Base-by-base conservation (phyloP, 2,888 invertebrate genomes). In the Meliscaeva auricollis region DNA sequence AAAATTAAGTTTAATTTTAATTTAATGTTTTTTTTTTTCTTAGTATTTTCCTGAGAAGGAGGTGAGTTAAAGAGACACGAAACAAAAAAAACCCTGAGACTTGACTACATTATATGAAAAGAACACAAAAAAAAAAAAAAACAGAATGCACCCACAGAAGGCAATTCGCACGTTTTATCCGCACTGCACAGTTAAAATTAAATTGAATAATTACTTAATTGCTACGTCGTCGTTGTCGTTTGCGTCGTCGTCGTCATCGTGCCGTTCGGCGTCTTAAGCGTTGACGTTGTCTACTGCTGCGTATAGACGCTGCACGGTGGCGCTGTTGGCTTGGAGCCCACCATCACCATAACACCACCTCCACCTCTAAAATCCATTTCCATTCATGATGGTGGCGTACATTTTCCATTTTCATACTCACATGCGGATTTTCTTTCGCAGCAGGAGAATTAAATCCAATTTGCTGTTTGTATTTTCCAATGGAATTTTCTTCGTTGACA, bases 151-250 rank as follows among this genome's bases (percentile, higher is more conserved):
- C 50, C 58, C 56, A 50, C 62, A 64, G 70, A 64, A 64, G 60
- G 79, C 70, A 60, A 38, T 79, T 79, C 70, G 83, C 83, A 84
- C 79, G 79, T 84, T 84, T 84, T 79, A 79, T 70, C 83, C 70
- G 79, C 75, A 75, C 79, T 66, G 79, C 75, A 75, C 79, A 56
- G 79, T 79, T 79, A 60, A 69, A 48, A 56, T 50, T 56, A 75
- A 84, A 84, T 84, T 84, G 83, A 79, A 75, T 84, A 84, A 84
- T 84, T 84, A 79, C 79, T 75, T 84, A 75, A 84, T 84, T 84
- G 74, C 68, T 46, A 30, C 13, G 60, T 60, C 58, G 26, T 26
- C 13, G 26, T 30, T 2, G 62, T 62, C 44, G 46, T 17, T 9
- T 15, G 2, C 30, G 54, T 44, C 32, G 46, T 54, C 74, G 52